phyloP scores from a whole-genome alignment of 2,888 invertebrate genomes.

The Ectemnius continuus region DNA sequence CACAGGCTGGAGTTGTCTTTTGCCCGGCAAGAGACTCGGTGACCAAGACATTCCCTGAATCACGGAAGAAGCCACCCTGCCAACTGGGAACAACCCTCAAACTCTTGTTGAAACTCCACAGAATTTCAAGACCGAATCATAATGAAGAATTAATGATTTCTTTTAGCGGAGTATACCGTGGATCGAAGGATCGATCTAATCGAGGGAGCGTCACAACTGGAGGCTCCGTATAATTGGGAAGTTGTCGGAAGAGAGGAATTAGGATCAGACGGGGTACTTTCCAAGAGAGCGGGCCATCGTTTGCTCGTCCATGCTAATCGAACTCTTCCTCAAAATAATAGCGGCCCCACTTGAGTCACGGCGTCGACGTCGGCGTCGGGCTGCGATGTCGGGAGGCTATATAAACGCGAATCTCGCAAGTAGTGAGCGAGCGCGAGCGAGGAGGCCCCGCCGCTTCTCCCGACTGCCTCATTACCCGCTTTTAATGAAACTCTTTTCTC shows the following conservation, averaged over 20 bases:
- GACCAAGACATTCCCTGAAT: constrained; percentile 64
- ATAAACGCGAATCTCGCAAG: constrained; percentile 55
- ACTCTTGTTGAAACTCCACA: background rate
- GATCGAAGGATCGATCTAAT: background rate
- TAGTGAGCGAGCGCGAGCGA: constrained; percentile 10
- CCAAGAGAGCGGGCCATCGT: background rate
- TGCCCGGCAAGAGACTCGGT: constrained; percentile 59
- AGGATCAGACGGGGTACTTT: constrained; percentile 25
- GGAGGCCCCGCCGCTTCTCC: constrained; percentile 49
- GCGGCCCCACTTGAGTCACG: constrained; percentile 23
- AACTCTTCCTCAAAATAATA: constrained; percentile 63
- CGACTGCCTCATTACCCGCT: constrained; percentile 69
- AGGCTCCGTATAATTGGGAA: background rate
- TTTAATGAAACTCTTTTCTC: constrained; percentile 76
- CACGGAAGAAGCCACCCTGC: constrained; percentile 49
- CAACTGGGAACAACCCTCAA: constrained; percentile 16
- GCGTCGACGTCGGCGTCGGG: background rate
- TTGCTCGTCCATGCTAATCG: constrained; percentile 56
- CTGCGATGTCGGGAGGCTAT: background rate
- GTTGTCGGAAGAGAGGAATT: constrained; percentile 40
- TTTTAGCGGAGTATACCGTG: background rate
- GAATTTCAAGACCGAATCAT: background rate
- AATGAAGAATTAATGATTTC: too few relatives aligned
- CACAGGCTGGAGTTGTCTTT: constrained; percentile 59
- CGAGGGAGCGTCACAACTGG: background rate